Evolutionary conservation across 1,140 invertebrate genomes (phyloP).

Genomic region (Lasioglossum baleicum): DNA sequence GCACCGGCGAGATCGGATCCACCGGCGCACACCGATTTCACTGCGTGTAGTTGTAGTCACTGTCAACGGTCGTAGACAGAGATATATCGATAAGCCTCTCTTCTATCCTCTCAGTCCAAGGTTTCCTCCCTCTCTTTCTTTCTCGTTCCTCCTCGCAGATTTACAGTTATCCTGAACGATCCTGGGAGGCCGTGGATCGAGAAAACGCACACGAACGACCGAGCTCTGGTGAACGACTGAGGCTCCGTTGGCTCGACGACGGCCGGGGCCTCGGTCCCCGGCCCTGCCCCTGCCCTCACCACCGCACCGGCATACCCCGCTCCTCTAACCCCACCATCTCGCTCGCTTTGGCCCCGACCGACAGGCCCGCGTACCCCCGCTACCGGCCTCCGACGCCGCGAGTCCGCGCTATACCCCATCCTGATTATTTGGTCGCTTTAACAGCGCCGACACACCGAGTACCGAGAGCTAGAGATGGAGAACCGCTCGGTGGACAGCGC

Average conservation of each 20-base stretch:
- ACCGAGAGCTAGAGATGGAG: constrained; percentile 38
- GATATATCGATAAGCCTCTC: not conserved
- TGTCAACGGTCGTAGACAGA: constrained; percentile 5
- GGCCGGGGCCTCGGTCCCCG: constrained; percentile 67
- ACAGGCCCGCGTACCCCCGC: constrained; percentile 38
- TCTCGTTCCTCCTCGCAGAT: constrained; percentile 41
- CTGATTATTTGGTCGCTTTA: constrained; percentile 50
- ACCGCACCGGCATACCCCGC: constrained; percentile 17
- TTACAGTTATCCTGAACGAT: constrained; percentile 67
- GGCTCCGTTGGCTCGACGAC: constrained; percentile 66
- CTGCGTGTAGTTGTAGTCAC: constrained; percentile 1
- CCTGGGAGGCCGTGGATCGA: constrained; percentile 23
- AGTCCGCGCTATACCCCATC: constrained; percentile 39
- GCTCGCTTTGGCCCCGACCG: not conserved
- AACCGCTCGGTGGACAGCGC: constrained; percentile 43
- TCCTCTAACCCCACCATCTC: not conserved
- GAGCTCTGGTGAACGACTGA: constrained; percentile 76
- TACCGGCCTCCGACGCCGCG: not conserved
- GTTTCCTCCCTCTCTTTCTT: not conserved
- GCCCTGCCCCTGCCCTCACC: not conserved
- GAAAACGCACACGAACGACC: constrained; percentile 32
- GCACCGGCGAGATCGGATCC: too few relatives aligned
- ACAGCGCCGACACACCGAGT: not conserved
- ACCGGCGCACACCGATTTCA: not conserved
- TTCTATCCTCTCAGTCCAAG: constrained; percentile 17